A percentile compares a stretch with the other conserved stretches of the same genome.
These are phyloP conservation scores for Lagopus leucura DNA, from an alignment of 2,113 vertebrate genomes.

Conservation along the genomic window DNA sequence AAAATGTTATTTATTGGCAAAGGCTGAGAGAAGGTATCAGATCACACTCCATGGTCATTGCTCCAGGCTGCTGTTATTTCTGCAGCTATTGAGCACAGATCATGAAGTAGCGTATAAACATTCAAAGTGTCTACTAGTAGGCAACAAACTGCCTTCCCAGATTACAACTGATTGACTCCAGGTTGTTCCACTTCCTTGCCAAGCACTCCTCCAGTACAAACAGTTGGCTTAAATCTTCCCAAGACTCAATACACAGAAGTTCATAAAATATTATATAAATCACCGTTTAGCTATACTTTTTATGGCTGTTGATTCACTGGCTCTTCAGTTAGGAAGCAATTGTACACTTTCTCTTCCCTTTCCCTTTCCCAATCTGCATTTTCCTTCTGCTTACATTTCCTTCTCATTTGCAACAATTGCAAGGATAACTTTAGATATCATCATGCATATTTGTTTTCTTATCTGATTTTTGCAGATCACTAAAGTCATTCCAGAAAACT, in stretches of 20 bases:
- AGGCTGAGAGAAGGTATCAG: background rate
- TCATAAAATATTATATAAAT: background rate
- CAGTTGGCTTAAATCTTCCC: background rate
- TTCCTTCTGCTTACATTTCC: background rate
- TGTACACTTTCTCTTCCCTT: background rate
- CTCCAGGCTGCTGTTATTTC: conserved; percentile 26
- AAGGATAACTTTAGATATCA: background rate
- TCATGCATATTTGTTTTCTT: background rate
- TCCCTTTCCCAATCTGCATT: background rate
- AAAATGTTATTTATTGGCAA: background rate
- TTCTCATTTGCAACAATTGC: background rate
- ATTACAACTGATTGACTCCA: background rate
- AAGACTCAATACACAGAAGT: background rate
- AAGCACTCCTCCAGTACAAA: background rate
- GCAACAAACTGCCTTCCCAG: conserved; percentile 8
- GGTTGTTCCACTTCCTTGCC: background rate
- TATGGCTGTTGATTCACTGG: background rate
- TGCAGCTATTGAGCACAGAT: background rate
- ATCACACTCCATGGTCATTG: background rate
- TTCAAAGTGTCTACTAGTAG: background rate
- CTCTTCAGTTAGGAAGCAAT: background rate
- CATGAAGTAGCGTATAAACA: background rate
- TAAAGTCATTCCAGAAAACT: background rate
- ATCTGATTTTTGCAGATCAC: background rate
- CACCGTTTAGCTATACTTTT: background rate